Conservation (phyloP, 30 jellyfish, hydroid and myxozoan genomes). For the Euphysa ruthae region DNA sequence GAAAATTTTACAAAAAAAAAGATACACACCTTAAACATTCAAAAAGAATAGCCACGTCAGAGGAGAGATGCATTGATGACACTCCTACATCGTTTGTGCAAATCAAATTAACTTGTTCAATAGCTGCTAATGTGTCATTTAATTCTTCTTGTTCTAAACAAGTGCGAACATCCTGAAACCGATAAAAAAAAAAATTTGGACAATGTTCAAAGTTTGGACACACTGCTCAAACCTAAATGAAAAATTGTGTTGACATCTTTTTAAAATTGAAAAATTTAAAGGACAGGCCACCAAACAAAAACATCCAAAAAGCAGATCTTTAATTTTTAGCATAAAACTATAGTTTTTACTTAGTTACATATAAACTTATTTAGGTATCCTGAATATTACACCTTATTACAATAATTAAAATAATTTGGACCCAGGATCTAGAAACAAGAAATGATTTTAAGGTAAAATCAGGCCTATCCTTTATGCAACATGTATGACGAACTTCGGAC, state of each 20-base stretch:
- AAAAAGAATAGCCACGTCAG: constrained; percentile 75
- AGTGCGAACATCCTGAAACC: constrained; percentile 34
- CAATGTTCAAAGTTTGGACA: background rate
- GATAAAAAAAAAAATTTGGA: background rate
- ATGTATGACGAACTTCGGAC: too few relatives aligned
- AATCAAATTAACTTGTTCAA: constrained; percentile 73
- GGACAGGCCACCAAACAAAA: background rate
- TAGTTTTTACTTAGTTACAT: too few relatives aligned
- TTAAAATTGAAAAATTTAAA: background rate
- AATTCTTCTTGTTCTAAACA: constrained; percentile 63
- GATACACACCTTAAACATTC: constrained; percentile 68
- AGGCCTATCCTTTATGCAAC: too few relatives aligned
- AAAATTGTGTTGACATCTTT: too few relatives aligned
- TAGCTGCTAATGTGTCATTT: constrained; percentile 74
- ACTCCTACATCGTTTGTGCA: constrained; percentile 75
- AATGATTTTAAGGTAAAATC: too few relatives aligned
- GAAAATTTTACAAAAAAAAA: too few relatives aligned
- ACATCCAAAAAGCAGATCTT: background rate
- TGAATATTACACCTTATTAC: too few relatives aligned
- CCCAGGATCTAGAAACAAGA: too few relatives aligned
- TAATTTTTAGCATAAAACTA: too few relatives aligned
- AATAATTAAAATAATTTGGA: too few relatives aligned
- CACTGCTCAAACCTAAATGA: too few relatives aligned
- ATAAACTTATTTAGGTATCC: too few relatives aligned
- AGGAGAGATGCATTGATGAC: constrained; percentile 60